Evolutionary conservation across 2,797 vertebrate species (phyloP), one percentile per base, ranked within the genome.

Genomic region (Perodicticus potto): DNA sequence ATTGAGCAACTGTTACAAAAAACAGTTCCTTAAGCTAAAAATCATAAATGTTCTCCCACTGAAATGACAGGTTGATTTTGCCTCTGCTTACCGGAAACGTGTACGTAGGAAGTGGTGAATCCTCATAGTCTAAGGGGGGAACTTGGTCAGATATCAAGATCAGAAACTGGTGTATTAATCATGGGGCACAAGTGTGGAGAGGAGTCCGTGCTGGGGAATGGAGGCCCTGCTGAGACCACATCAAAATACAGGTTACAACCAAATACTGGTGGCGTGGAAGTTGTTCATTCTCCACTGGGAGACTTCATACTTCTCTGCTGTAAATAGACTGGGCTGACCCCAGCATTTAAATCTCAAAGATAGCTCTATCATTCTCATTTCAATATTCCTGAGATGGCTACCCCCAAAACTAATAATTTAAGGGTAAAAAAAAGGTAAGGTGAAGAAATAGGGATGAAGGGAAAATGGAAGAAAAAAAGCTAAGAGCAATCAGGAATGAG

Each of bases 11-110:
- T 67, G 72, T 77, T 84, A n/a, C 20, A 81, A 84, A 84, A 92
- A 92, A 76, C 5, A 29, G 17, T 89, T 91, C 80, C 93, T 93
- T 89, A 22, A 81, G 81, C 61, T 80, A 5, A 70, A 91, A 92
- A 77, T 94, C 87, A 70, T 90, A 87, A 93, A 93, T 96, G 65
- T 93, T 55, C 40, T 86, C 93, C 67, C 65, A 22, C 96, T 89
- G 72, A 89, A 84, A 77, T 73, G 85, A 86, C 91, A 96, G 72
- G 12, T 83, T 89, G 94, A 77, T 88, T 86, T 77, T 72, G 84
- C 34, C 90, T 74, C 72, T 74, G 72, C 49, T 95, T 74, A 14
- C 20, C 49, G 70, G 45, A 92, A 55, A 92, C 40, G 29, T 57
- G 59, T 29, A 57, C 23, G 19, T 17, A 65, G 69, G 76, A 86